Base-by-base conservation (phyloP, 2,797 vertebrate species). In the Gambusia yucatana region DNA sequence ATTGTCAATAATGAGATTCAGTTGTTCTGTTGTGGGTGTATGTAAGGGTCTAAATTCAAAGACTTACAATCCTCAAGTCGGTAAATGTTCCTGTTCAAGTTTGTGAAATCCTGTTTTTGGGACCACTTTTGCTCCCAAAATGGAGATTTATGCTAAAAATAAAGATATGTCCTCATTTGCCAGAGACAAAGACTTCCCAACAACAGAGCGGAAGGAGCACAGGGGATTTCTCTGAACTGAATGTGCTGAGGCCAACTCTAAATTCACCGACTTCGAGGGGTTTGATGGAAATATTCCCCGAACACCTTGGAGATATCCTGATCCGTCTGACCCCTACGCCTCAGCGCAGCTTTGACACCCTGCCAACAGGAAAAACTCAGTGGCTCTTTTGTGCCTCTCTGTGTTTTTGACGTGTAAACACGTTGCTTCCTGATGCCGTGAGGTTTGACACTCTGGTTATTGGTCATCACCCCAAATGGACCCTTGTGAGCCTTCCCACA, bases 181-280 rank as follows among this genome's bases (percentile, higher is more conserved):
- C 89, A 52, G 88, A 65, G 84, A 80, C 78, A 77, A 30, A 80
- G 11, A 78, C 91, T 89, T 89, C 91, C 67, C 84, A 93, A 89
- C 76, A 83, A n/a, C 52, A 73, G 41, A 20, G 55, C 52, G 81
- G 70, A 80, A 83, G 75, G 59, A 77, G 63, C 33, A 41, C 55
- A n/a, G 6, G 41, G 11, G 33, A 73, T 16, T 73, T 9, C 44
- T 80, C 72, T 91, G 84, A 88, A 85, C 30, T 80, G 30, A 65
- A 81, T 77, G 25, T 63, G 13, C 39, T 13, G 1, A 52, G 75
- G 85, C 82, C 83, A 88, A 74, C 73, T 61, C 77, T 73, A 59
- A 20, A 55, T 74, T 80, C 46, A 57, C 7, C 48, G 65, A 67
- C 76, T 84, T 77, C 33, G 55, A 74, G 82, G 52, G 73, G 84